Base-by-base conservation (phyloP, 2,797 vertebrate species). In the Esox lucius region DNA sequence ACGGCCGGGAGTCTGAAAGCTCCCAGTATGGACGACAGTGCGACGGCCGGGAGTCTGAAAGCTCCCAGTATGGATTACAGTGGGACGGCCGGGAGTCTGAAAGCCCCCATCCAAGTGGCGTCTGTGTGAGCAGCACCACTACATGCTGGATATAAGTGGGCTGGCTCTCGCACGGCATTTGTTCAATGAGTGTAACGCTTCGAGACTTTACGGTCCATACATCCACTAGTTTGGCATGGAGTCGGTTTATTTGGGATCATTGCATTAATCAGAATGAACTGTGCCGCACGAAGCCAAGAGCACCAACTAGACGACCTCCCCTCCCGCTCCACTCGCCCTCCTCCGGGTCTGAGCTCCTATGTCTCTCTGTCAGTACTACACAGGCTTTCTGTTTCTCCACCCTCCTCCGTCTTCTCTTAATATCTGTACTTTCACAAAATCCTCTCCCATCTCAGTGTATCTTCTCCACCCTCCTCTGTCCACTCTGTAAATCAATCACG, bases 401-500 rank as follows among this genome's bases (percentile, higher is more conserved):
- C 64, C 68, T 64, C 75, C 72, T 8, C 76, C 74, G 72, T 75
- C 81, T 82, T 33, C 64, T 15, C 13, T 53, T 15, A n/a, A n/a
- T 19, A 17, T 53, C 16, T 53, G 15, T n/a, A 17, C 49, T 19
- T 53, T 17, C 49, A 53, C 26, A 3, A 39, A 3, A 39, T 39
- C 35, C 65, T 42, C 48, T 68, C 3, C 80, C 75, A 16, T 53
- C 49, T 53, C 49, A 53, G 49, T n/a, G 4, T 24, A 46, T 16
- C 13, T 28, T 42, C 42, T 48, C 68, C 39, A 13, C 69, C 65
- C 70, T 66, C 74, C 75, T 8, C 77, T 74, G 35, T 39, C 35
- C 35, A 39, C 82, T 80, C 83, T 79, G 84, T 82, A 85, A 79
- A 89, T 84, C 88, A 90, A 90, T 89, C 89, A 88, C 88, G 89